Base-by-base conservation (phyloP, 2,797 vertebrate species). In the Betta splendens region DNA sequence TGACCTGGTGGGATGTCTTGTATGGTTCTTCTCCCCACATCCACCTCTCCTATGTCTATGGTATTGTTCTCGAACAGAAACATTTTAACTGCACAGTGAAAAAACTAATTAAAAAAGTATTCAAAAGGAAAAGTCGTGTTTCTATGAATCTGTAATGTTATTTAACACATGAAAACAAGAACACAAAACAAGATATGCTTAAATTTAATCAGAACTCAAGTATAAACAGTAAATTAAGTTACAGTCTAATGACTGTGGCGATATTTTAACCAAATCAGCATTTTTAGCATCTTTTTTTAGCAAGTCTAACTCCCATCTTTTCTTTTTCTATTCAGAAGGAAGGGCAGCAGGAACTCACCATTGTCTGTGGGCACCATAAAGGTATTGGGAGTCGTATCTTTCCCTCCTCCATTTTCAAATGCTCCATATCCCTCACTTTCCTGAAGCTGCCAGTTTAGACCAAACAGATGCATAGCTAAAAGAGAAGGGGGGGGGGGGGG, bases 391-490 rank as follows among this genome's bases (percentile, higher is more conserved):
- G 94, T 91, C 56, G 93, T 89, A 42, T 97, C 96, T 28, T 61
- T 79, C 9, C 64, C 81, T 25, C 78, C 95, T 77, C 96, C 97
- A 3, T 98, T 99, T 89, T 98, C 97, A 89, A 98, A 98, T 0
- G 95, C 93, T 33, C 86, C 87, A 69, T 95, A 95, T 66, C 93
- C 94, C 78, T 98, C 97, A 12, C 92, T 94, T 83, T 99, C 96
- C 83, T 98, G 97, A 58, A 99, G 91, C 88, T 99, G 97, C 97
- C 97, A 99, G 91, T 99, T 98, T 71, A 99, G 92, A 79, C 97
- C 96, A 85, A 99, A 96, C 22, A 98, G 93, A 90, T 98, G 96
- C 97, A 99, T 98, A 51, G 95, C 97, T 99, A 3, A 38, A 18
- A 51, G 26, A 38, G 1, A 33, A 43, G 13, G 15, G 37, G 10